Conservation (phyloP, 1,140 invertebrate genomes). For the Pachyrhynchus sulphureomaculatus region DNA sequence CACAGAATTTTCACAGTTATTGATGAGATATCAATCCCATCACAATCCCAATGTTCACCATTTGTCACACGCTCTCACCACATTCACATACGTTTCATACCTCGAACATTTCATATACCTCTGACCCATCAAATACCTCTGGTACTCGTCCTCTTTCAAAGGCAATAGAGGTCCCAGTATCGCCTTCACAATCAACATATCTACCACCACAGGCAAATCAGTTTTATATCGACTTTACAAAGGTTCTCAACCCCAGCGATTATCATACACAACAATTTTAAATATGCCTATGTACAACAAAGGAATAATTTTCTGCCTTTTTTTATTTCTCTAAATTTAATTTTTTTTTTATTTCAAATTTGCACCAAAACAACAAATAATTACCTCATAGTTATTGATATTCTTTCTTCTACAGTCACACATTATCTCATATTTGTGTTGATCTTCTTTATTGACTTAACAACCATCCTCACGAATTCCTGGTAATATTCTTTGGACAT, state of each 20-base stretch:
- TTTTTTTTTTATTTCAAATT: too few relatives aligned
- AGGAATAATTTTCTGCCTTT: too few relatives aligned
- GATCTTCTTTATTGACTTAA: not conserved
- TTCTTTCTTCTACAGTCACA: not conserved
- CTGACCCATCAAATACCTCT: not conserved
- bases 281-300: too few relatives aligned
- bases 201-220: not conserved
- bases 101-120: too few relatives aligned
- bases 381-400: not conserved
- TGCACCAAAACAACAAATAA: not conserved
- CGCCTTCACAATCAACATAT: not conserved
- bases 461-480: not conserved
- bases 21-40: slow-evolving; percentile 37
- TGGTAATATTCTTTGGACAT: slow-evolving; percentile 5
- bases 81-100: not conserved
- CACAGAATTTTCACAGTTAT: slow-evolving; percentile 32
- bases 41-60: slow-evolving; percentile 3
- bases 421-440: slow-evolving; percentile 13
- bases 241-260: not conserved
- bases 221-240: not conserved
- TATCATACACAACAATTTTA: too few relatives aligned
- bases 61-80: not conserved
- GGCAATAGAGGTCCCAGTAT: not conserved
- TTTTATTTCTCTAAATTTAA: too few relatives aligned
- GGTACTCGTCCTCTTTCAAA: not conserved